Base-by-base conservation (phyloP, 2,888 invertebrate species). In the Tineola bisselliella region DNA sequence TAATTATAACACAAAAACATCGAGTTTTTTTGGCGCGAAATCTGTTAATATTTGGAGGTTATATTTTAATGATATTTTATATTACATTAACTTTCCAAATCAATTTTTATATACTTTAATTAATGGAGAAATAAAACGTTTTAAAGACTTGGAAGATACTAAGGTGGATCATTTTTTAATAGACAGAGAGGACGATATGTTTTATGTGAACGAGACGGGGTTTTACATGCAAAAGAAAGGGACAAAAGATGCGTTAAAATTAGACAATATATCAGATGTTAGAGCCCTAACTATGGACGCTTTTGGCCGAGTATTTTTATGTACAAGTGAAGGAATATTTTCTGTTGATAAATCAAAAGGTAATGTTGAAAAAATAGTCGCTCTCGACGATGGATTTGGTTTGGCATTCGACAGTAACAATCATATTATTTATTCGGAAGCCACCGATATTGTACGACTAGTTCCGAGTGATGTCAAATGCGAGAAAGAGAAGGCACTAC, bases 91-190 rank as follows among this genome's bases (percentile, higher is more conserved):
- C 8, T 82, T 73, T 44, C 84, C 84, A 0, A 67, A 70, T 0
- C 80, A 81, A 60, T 76, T 81, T 61, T 33, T 84, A 0, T 81
- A 75, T 62, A 71, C 71, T 0, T 64, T 73, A 6, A 62, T 65
- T 1, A 67, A 80, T 52, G 81, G 74, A 0, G 65, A 72, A 61
- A 62, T 70, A 1, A 63, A 38, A 1, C 70, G 76, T 60, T 77
- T 77, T 30, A 63, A 66, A 60, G 81, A 83, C 63, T 68, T 84
- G 10, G 78, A 84, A 71, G 78, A 82, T 48, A 79, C 77, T 0
- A 80, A 80, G 69, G 76, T 82, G 0, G 78, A 78, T 59, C 70
- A 72, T 17, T 81, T 84, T 48, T 67, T 77, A 11, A 77, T 83
- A 13, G 84, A 82, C 44, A 68, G 72, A 52, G 71, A 78, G 8